Evolutionary conservation across 2,113 vertebrate genomes (phyloP), one percentile per base, ranked within the genome.

Genomic region (Ursus arctos): DNA sequence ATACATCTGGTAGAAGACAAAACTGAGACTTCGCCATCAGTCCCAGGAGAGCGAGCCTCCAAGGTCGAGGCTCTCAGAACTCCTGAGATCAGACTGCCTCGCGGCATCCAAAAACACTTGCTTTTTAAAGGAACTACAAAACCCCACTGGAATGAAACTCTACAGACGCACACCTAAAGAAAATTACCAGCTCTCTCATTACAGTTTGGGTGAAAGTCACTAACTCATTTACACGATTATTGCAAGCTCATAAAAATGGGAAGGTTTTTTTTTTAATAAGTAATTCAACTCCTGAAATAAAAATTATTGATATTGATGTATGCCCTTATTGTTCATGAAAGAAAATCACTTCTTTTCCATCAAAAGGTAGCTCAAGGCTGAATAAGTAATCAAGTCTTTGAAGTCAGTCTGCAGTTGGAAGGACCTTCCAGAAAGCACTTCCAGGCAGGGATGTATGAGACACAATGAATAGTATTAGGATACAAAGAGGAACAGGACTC

Each of bases 391-490:
- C 28, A 11, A 16, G 19, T 43, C n/a, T 36, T 24, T 28, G 1
- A 26, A 14, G 18, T 47, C 5, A 9, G 1, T 28, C 26, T 47
- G 19, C n/a, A 14, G 43, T 6, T 18, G 28, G 55, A 74, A 67
- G 24, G 7, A 16, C 1, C 10, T 13, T 36, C 16, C 47, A 24
- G 22, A 4, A 28, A 67, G 67, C 55, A 16, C 43, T 28, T 47
- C 22, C 36, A 12, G 18, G 26, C 31, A 22, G 31, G 40, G 55
- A 72, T 12, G 11, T 6, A 12, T 4, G 4, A 18, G 76, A 47
- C 4, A 16, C 22, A 13, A 0, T 3, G 31, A 33, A 7, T 2
- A 8, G 16, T 1, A 5, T 13, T 12, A 14, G 36, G 31, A 40
- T 2, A 28, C 47, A 57, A 59, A 36, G 51, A 59, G 9, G 22